Evolutionary conservation across 2,797 vertebrate species (phyloP).

Genomic region (Chaenodraco wilsoni): DNA sequence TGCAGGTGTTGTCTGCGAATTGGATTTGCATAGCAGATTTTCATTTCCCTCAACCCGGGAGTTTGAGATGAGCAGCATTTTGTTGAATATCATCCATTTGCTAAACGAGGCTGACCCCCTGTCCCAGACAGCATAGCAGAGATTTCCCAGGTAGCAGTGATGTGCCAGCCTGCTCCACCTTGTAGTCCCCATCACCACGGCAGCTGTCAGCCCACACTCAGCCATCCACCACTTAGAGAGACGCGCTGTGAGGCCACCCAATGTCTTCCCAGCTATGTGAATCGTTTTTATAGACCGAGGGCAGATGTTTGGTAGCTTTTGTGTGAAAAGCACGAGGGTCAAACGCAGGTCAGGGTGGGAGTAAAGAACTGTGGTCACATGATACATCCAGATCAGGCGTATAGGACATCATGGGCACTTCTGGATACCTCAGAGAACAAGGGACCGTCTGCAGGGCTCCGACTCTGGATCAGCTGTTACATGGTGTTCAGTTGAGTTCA

Average conservation of each 20-base stretch:
- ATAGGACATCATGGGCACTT: conserved; percentile 47
- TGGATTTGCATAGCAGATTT: conserved; percentile 66
- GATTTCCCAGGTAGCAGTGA: conserved; percentile 61
- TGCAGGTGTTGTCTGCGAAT: conserved; percentile 71
- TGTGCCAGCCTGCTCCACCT: conserved; percentile 58
- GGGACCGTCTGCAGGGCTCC: conserved; percentile 55
- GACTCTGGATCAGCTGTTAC: conserved; percentile 60
- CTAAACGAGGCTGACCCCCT: conserved; percentile 60
- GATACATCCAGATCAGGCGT: conserved; percentile 67
- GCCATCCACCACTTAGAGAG: conserved; percentile 56
- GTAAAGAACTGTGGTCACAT: conserved; percentile 51
- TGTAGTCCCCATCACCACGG: conserved; percentile 51
- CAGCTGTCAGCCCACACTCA: conserved; percentile 71
- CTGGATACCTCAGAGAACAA: conserved; percentile 51
- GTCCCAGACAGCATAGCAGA: conserved; percentile 42
- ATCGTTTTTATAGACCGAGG: conserved; percentile 47
- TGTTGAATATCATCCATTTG: conserved; percentile 70
- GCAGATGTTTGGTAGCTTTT: conserved; percentile 71
- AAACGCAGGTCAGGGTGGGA: conserved; percentile 52
- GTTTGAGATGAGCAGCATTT: conserved; percentile 64
- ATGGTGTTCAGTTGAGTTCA: conserved; percentile 55
- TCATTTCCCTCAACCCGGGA: conserved; percentile 52
- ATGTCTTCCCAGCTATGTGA: conserved; percentile 47
- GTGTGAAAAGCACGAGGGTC: conserved; percentile 62
- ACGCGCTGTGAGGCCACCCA: conserved; percentile 49